These are phyloP conservation scores for Thaumatotibia leucotreta DNA, from an alignment of 1,140 invertebrate species.

Conservation along the genomic window DNA sequence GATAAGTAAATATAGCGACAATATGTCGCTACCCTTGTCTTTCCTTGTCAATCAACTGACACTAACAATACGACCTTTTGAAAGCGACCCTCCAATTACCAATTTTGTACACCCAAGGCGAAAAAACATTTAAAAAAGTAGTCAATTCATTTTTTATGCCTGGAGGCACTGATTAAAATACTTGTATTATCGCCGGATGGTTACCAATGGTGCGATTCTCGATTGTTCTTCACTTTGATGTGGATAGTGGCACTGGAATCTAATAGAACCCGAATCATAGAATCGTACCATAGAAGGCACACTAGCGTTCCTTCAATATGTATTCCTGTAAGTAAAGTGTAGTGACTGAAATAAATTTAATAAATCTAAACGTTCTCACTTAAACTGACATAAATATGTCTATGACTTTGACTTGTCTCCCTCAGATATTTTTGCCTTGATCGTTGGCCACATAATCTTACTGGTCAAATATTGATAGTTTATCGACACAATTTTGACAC, in stretches of 20 bases:
- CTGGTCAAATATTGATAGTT: too few relatives aligned
- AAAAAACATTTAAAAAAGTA: not conserved
- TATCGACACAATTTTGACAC: too few relatives aligned
- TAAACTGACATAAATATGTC: too few relatives aligned
- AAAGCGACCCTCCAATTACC: not conserved
- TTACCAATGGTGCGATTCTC: not conserved
- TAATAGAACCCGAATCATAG: not conserved
- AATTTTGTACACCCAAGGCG: conserved; percentile 20
- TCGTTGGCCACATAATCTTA: too few relatives aligned
- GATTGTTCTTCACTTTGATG: not conserved
- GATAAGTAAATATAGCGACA: too few relatives aligned
- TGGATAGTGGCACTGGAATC: not conserved
- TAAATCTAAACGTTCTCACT: too few relatives aligned
- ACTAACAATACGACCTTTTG: not conserved
- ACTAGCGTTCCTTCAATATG: not conserved
- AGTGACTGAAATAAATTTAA: too few relatives aligned
- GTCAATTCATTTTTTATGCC: not conserved
- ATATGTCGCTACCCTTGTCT: not conserved
- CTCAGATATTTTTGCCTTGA: too few relatives aligned
- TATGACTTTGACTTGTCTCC: too few relatives aligned
- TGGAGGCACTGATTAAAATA: not conserved
- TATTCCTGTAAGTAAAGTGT: too few relatives aligned
- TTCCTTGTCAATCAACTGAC: not conserved
- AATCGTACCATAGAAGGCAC: not conserved
- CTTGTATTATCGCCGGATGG: not conserved